Base-by-base conservation (phyloP, 2,888 invertebrate genomes). In the Athetis lepigone region DNA sequence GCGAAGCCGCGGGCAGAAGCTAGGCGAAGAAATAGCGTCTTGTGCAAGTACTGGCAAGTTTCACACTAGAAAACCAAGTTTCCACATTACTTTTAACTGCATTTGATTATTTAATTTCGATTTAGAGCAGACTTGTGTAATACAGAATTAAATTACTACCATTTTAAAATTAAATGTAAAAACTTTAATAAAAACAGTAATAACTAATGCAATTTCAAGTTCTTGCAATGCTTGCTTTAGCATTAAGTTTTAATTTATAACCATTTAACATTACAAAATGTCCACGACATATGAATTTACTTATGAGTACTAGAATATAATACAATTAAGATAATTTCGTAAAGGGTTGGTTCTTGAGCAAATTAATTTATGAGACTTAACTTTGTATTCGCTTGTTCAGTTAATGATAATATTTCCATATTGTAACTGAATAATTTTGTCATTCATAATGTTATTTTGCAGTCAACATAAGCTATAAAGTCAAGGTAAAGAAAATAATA, bases 321-420 rank as follows among this genome's bases (percentile, higher is more conserved):
- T 63, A 73, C 49, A 73, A 63, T 73, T 60, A 63, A 73, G 74
- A 73, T 73, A 63, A 64, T 40, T 75, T 74, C 75, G 33, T 36
- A 49, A n/a, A 65, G 52, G 60, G 70, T 74, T 70, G 70, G 63
- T 61, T 43, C 56, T 69, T 74, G 45, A 50, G 57, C 58, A 61
- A 55, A 70, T 60, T 51, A 51, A 64, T 61, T 56, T 70, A 70
- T 74, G 9, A 47, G 33, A 8, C 25, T 50, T 68, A 33, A 42
- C 47, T 51, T 21, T 25, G 42, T 21, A 42, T 50, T 39, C 40
- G 39, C 9, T 21, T 72, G 18, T 18, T 42, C 21, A 39, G 9
- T 50, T 37, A 70, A 64, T 71, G 42, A 18, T 51, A 55, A 59
- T 47, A 58, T 72, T 72, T 55, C 39, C 46, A 71, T 54, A 49